Conservation (phyloP, 2,888 invertebrate genomes). For the Hipparchia sbordonii region DNA sequence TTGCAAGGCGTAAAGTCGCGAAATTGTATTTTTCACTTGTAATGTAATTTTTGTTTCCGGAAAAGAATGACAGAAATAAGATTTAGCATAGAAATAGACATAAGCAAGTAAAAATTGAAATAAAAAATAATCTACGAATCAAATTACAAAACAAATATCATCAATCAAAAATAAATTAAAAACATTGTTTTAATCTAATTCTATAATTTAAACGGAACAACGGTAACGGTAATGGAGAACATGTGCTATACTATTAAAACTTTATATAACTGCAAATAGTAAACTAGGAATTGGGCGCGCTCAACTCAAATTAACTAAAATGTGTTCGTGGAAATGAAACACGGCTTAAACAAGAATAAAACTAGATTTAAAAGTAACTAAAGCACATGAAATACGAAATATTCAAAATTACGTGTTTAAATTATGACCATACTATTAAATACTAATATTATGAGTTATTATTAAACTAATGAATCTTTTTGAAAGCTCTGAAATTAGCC, state of each 20-base stretch:
- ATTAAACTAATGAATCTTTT: too few species aligned
- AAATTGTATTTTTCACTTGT: neutral
- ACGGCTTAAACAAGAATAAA: neutral
- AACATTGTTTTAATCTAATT: neutral
- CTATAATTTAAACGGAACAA: neutral
- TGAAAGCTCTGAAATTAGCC: too few species aligned
- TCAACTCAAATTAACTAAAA: neutral
- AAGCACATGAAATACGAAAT: neutral
- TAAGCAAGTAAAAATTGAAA: neutral
- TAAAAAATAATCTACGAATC: too few species aligned
- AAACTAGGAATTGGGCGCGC: neutral
- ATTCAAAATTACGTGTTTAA: neutral
- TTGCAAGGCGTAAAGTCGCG: neutral
- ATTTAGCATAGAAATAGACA: neutral
- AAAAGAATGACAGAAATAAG: neutral
- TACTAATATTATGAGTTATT: too few species aligned
- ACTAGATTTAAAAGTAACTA: neutral
- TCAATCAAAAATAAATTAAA: neutral
- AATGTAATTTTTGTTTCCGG: neutral
- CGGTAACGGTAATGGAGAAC: too few species aligned
- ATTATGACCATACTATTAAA: neutral
- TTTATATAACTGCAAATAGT: slow-evolving; percentile 5
- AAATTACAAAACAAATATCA: too few species aligned
- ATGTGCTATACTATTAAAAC: slow-evolving; percentile 3
- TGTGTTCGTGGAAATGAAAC: neutral